Conservation (phyloP, 2,113 vertebrate species). For the Cynocephalus volans region DNA sequence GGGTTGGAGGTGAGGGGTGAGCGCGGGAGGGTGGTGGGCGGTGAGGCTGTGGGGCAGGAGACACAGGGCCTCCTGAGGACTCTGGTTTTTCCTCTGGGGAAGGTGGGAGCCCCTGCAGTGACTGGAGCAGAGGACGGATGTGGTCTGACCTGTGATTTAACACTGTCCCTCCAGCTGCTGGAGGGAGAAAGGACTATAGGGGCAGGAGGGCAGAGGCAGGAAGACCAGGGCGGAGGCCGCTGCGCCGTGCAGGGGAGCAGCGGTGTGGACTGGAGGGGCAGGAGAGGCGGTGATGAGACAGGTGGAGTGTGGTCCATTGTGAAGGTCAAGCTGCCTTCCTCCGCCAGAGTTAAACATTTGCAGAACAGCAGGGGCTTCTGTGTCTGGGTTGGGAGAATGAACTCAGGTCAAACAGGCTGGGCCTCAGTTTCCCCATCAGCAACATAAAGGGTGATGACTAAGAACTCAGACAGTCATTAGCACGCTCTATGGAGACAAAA, state of each 20-base stretch:
- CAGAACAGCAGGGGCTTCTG: background rate
- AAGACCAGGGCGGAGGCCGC: background rate
- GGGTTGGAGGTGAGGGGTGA: background rate
- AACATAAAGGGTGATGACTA: background rate
- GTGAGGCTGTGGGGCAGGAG: background rate
- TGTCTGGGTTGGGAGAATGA: background rate
- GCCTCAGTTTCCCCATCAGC: background rate
- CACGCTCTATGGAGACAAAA: background rate
- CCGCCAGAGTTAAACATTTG: background rate
- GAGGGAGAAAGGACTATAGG: background rate
- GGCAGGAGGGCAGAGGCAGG: background rate
- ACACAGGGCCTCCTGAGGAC: background rate
- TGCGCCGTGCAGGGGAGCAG: background rate
- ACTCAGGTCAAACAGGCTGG: background rate
- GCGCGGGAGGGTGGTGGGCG: background rate
- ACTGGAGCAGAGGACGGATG: background rate
- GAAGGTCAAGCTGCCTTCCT: background rate
- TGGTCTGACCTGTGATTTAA: background rate
- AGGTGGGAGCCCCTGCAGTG: background rate
- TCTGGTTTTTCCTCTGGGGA: background rate
- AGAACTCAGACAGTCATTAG: background rate
- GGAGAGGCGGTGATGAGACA: background rate
- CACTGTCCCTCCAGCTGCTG: background rate
- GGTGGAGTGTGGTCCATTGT: background rate
- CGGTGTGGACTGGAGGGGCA: background rate